A percentile compares a stretch with the other conserved stretches of the same genome.
phyloP scores from a whole-genome alignment of 2,113 vertebrate species.

The Thinocorus orbignyianus region DNA sequence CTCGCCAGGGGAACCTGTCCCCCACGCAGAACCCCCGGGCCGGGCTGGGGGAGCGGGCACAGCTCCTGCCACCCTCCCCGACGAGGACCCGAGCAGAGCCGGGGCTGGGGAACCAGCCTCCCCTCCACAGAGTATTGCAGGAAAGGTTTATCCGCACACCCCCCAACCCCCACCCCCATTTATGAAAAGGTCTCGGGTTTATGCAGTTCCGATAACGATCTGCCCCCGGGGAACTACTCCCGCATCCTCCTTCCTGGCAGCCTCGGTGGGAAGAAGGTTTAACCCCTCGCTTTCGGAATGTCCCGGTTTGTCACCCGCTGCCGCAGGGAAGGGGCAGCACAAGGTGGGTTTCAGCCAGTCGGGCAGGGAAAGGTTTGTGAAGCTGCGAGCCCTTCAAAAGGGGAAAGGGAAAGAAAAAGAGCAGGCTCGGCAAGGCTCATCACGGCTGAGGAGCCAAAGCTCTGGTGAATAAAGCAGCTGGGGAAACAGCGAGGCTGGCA shows the following conservation, averaged over 20 bases:
- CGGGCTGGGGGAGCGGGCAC: not conserved
- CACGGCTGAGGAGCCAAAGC: not conserved
- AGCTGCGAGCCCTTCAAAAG: not conserved
- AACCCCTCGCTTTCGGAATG: not conserved
- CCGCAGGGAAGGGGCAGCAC: not conserved
- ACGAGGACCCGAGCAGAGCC: fast-evolving
- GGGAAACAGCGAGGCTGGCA: not conserved
- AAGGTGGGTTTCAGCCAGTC: not conserved
- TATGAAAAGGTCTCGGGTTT: not conserved
- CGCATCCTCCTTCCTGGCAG: not conserved
- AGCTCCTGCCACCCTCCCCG: no score
- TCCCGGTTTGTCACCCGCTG: fast-evolving
- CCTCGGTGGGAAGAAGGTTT: not conserved
- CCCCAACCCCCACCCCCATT: not conserved
- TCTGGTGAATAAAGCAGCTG: not conserved
- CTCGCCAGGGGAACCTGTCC: no score
- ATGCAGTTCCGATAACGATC: not conserved
- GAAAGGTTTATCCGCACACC: not conserved
- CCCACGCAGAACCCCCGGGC: not conserved
- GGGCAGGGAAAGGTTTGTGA: not conserved
- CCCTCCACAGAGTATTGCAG: fast-evolving
- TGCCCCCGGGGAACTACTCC: not conserved
- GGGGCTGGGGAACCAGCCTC: not conserved
- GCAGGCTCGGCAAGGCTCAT: not conserved
- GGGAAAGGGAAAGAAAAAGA: not conserved